phyloP scores from a whole-genome alignment of 2,888 invertebrate genomes.

The Parnassius mnemosyne region DNA sequence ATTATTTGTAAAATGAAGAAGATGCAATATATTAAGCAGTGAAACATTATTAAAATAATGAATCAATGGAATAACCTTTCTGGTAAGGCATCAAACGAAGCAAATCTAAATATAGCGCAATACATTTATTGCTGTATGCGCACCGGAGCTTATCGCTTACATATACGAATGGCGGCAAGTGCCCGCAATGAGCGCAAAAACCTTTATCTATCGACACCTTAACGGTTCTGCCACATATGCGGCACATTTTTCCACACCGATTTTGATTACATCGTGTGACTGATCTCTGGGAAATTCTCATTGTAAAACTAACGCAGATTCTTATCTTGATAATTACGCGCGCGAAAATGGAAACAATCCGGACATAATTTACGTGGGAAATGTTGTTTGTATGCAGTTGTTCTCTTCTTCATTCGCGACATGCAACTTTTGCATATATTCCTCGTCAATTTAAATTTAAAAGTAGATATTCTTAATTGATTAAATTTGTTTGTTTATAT shows the following conservation, averaged over 20 bases:
- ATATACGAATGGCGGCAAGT: slow-evolving; percentile 63
- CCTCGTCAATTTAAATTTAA: not conserved
- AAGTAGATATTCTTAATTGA: no score
- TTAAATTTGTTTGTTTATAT: not conserved
- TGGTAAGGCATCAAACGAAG: slow-evolving; percentile 53
- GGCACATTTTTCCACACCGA: slow-evolving; percentile 52
- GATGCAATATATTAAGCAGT: no score
- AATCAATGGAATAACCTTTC: slow-evolving; percentile 25
- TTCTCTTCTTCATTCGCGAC: slow-evolving; percentile 5
- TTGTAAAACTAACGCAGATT: slow-evolving; percentile 15
- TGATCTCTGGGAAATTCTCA: slow-evolving; percentile 23
- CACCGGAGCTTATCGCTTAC: slow-evolving; percentile 70
- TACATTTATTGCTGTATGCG: slow-evolving; percentile 55
- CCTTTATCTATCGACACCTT: slow-evolving; percentile 50
- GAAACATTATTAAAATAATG: no score
- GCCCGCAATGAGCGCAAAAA: slow-evolving; percentile 58
- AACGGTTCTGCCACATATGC: slow-evolving; percentile 53
- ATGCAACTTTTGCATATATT: slow-evolving; percentile 7
- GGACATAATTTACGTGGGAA: slow-evolving; percentile 25
- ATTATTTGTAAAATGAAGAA: no score
- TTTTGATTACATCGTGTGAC: slow-evolving; percentile 37
- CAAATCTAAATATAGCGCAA: slow-evolving; percentile 66
- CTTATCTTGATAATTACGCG: slow-evolving; percentile 19
- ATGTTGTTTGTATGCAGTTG: slow-evolving; percentile 21
- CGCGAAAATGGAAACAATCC: slow-evolving; percentile 20